phyloP scores from a whole-genome alignment of 2,888 invertebrate species.

The Idaea dimidiata region DNA sequence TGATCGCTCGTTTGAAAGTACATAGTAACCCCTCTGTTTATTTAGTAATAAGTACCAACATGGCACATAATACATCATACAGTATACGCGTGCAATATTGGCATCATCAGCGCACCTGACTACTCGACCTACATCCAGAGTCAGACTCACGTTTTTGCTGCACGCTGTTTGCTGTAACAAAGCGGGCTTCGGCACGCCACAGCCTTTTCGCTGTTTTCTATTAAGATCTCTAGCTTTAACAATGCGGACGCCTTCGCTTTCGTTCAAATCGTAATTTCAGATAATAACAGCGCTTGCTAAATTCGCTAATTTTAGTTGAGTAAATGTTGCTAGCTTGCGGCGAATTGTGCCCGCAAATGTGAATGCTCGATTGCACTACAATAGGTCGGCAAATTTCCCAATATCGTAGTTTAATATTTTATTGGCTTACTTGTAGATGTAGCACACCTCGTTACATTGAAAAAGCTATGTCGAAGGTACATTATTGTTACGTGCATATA shows the following conservation, averaged over 20 bases:
- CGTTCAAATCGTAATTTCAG: constrained; percentile 57
- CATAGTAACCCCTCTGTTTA: not conserved
- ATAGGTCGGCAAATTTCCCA: not conserved
- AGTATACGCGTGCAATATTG: constrained; percentile 28
- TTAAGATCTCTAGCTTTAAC: constrained; percentile 64
- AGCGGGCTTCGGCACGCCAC: constrained; percentile 41
- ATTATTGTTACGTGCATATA: too few species aligned
- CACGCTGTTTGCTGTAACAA: constrained; percentile 37
- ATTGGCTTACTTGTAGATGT: not conserved
- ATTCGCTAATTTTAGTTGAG: constrained; percentile 38
- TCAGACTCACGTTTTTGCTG: constrained; percentile 64
- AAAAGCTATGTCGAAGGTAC: too few species aligned
- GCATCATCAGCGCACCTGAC: constrained; percentile 57
- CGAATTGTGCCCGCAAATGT: constrained; percentile 25
- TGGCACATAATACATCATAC: not conserved
- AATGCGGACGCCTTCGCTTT: constrained; percentile 75
- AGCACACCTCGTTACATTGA: too few species aligned
- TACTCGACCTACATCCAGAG: constrained; percentile 66
- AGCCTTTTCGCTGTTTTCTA: constrained; percentile 69
- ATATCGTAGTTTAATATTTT: not conserved
- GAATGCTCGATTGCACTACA: constrained; percentile 3
- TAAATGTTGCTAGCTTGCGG: constrained; percentile 29
- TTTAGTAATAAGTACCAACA: not conserved
- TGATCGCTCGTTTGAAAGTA: too few species aligned
- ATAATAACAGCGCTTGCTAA: constrained; percentile 39